Evolutionary conservation across 2,113 vertebrate genomes (phyloP).

Genomic region (Girardinichthys multiradiatus): DNA sequence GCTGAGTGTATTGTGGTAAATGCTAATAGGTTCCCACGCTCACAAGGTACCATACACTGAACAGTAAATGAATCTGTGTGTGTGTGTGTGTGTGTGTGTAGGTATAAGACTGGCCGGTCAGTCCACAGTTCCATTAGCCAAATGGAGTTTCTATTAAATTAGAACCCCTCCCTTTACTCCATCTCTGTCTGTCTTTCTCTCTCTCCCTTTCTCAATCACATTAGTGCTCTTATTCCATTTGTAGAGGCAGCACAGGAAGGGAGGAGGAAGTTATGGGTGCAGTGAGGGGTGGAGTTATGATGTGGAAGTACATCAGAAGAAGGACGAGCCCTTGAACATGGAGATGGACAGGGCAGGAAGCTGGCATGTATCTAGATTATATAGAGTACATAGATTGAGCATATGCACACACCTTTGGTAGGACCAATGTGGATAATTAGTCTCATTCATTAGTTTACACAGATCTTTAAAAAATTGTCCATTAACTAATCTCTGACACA

Average conservation of each 20-base stretch:
- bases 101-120: slow-evolving; percentile 45
- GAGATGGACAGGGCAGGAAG: slow-evolving; percentile 27
- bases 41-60: slow-evolving; percentile 58
- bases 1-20: slow-evolving; percentile 64
- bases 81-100: slow-evolving; percentile 23
- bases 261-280: slow-evolving; percentile 13
- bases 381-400: background rate
- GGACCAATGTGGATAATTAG: background rate
- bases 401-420: background rate
- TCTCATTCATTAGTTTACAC: background rate
- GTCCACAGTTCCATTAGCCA: slow-evolving; percentile 81
- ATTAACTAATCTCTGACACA: slow-evolving; percentile 30
- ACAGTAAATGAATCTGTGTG: slow-evolving; percentile 42
- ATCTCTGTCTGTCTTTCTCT: slow-evolving; percentile 49
- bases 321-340: slow-evolving; percentile 70
- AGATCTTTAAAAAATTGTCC: slow-evolving; percentile 16
- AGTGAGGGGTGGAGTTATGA: slow-evolving; percentile 59
- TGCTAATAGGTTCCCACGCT: slow-evolving; percentile 77
- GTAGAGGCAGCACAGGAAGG: slow-evolving; percentile 60
- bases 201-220: slow-evolving; percentile 77
- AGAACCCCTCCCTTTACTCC: slow-evolving; percentile 62
- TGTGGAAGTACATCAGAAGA: slow-evolving; percentile 66
- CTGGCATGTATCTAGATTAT: slow-evolving; percentile 1
- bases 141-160: slow-evolving; percentile 86
- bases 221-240: slow-evolving; percentile 83